phyloP scores from a whole-genome alignment of 2,113 vertebrate genomes.

The Electrona antarctica region DNA sequence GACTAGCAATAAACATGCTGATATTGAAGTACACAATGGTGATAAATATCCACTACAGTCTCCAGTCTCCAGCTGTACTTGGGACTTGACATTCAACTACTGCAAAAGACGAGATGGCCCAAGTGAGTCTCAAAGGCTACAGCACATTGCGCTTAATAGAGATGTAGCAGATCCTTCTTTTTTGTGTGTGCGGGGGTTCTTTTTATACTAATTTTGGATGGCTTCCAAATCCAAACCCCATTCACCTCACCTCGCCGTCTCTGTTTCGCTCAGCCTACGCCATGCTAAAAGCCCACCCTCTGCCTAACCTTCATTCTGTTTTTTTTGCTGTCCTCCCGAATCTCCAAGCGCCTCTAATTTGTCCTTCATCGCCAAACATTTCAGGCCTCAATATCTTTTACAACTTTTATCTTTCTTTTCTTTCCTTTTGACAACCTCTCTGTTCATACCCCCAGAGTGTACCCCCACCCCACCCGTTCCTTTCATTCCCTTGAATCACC shows the following conservation, averaged over 20 bases:
- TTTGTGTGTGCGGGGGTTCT: neutral
- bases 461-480: slow-evolving; percentile 9
- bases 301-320: slow-evolving; percentile 50
- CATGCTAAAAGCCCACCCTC: slow-evolving; percentile 54
- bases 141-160: slow-evolving; percentile 43
- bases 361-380: slow-evolving; percentile 59
- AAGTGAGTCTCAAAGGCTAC: slow-evolving; percentile 14
- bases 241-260: slow-evolving; percentile 48
- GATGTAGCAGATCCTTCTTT: slow-evolving; percentile 19
- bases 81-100: slow-evolving; percentile 9
- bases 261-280: slow-evolving; percentile 47
- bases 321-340: slow-evolving; percentile 52
- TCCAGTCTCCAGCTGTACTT: slow-evolving; percentile 13
- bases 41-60: slow-evolving; percentile 16
- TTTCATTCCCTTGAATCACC: slow-evolving; percentile 59
- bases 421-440: slow-evolving; percentile 48
- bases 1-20: slow-evolving; percentile 8
- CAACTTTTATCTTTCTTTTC: slow-evolving; percentile 51
- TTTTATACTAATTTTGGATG: slow-evolving; percentile 41
- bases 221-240: slow-evolving; percentile 60
- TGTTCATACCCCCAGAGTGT: slow-evolving; percentile 53
- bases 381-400: slow-evolving; percentile 54
- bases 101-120: slow-evolving; percentile 13
- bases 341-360: slow-evolving; percentile 50
- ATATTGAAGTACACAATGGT: neutral